Evolutionary conservation across 1,140 invertebrate species (phyloP).

Genomic region (Anastrepha obliqua): DNA sequence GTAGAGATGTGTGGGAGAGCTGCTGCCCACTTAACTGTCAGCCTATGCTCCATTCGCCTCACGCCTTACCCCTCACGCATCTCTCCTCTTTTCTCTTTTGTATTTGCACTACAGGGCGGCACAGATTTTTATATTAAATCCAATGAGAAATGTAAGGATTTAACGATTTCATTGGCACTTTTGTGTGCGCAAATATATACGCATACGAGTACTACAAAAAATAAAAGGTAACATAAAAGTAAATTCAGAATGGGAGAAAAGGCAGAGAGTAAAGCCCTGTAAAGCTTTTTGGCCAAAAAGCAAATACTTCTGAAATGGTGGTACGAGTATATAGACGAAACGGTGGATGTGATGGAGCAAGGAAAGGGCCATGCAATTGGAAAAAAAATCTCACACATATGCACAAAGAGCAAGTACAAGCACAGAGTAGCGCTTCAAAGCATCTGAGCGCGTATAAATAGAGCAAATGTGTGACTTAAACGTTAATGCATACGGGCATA

Average conservation of each 20-base stretch:
- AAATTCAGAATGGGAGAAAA: not conserved
- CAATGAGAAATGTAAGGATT: conserved; percentile 30
- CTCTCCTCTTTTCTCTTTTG: not conserved
- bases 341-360: not conserved
- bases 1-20: not conserved
- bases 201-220: not conserved
- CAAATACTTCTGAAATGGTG: conserved; percentile 28
- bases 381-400: not conserved
- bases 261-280: not conserved
- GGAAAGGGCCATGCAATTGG: not conserved
- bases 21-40: not conserved
- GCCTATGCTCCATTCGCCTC: not conserved
- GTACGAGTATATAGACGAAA: not conserved
- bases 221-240: not conserved
- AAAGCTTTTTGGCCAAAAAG: conserved; percentile 41
- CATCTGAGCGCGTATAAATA: not conserved
- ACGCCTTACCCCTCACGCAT: not conserved
- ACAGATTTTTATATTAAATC: conserved; percentile 32
- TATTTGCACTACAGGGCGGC: not conserved
- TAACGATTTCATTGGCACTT: conserved; percentile 40
- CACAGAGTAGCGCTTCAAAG: not conserved
- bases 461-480: too few species aligned
- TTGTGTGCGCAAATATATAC: not conserved
- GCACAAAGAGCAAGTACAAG: not conserved
- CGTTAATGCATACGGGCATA: too few species aligned